Percentiles rank a stretch among this genome's conserved stretches.
These are phyloP conservation scores for Gonioctena quinquepunctata DNA, from an alignment of 1,140 invertebrate species.

Conservation along the genomic window DNA sequence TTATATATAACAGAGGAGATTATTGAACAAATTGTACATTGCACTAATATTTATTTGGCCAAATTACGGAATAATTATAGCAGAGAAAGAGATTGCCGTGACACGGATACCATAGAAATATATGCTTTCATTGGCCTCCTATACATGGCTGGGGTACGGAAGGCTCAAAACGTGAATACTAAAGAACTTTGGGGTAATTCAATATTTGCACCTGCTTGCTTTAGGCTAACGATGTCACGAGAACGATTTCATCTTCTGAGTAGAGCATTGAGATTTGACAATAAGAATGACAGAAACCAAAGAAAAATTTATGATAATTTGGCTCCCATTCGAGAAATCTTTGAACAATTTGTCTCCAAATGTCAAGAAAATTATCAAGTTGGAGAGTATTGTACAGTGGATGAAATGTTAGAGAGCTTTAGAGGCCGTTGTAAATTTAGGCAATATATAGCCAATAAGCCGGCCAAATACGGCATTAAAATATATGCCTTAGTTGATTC, in stretches of 20 bases:
- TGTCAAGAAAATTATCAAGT: constrained; percentile 5
- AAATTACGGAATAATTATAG: background rate
- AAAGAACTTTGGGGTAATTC: constrained; percentile 1
- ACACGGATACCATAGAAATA: background rate
- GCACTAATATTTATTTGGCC: background rate
- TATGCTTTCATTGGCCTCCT: background rate
- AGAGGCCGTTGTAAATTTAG: constrained; percentile 13
- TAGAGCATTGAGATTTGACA: constrained; percentile 2
- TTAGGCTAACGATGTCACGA: constrained; percentile 12
- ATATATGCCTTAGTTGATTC: constrained; percentile 17
- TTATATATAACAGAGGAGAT: constrained; percentile 2
- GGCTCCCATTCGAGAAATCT: constrained; percentile 11
- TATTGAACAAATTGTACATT: background rate
- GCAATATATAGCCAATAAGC: constrained; percentile 17
- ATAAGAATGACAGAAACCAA: constrained; percentile 8
- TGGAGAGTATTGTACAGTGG: constrained; percentile 4
- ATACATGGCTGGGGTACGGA: constrained; percentile 3
- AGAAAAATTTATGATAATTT: background rate
- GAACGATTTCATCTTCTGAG: constrained; percentile 9
- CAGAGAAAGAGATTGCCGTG: background rate
- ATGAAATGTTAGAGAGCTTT: constrained; percentile 16
- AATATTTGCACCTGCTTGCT: background rate
- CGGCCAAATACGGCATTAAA: constrained; percentile 20
- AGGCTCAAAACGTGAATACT: constrained; percentile 4
- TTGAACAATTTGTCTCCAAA: constrained; percentile 12